Conservation (phyloP, 2,113 vertebrate species). For the Marmota flaviventris region DNA sequence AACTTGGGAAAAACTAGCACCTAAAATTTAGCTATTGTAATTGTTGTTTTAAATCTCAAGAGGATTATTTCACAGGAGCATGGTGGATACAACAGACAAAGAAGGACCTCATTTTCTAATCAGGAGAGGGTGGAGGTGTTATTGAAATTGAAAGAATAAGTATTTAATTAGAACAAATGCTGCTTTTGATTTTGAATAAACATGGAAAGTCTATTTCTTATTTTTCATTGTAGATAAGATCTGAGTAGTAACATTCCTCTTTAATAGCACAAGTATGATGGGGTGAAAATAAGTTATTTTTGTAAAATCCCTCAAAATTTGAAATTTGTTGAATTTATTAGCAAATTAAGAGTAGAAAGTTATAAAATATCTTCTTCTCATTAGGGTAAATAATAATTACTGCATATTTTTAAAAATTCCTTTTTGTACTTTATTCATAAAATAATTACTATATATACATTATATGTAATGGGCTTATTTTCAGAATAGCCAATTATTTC, state of each 20-base stretch:
- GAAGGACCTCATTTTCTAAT: background rate
- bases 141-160: background rate
- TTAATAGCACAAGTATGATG: background rate
- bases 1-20: background rate
- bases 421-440: background rate
- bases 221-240: background rate
- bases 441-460: background rate
- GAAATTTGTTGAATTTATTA: background rate
- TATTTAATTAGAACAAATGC: background rate
- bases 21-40: background rate
- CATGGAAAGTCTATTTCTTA: background rate
- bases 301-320: background rate
- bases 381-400: background rate
- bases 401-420: background rate
- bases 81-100: background rate
- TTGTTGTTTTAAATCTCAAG: background rate
- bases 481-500: background rate
- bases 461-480: background rate
- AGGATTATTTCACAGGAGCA: background rate
- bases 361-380: background rate
- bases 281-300: conserved; percentile 13
- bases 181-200: background rate
- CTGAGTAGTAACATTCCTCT: background rate
- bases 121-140: background rate
- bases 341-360: background rate